phyloP scores from a whole-genome alignment of 2,888 invertebrate genomes.

The Xestia sexstrigata region DNA sequence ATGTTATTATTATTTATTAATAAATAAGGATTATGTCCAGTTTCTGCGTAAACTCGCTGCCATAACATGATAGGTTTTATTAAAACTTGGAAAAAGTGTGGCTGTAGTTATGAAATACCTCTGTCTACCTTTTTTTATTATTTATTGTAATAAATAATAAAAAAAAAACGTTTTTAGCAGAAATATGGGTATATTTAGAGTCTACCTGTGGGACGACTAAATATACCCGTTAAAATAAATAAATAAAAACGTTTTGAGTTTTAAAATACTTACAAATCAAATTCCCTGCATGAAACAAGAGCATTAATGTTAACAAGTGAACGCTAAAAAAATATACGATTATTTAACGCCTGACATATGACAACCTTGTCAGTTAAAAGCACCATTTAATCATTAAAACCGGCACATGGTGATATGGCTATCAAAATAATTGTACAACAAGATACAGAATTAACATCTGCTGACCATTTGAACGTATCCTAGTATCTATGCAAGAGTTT shows the following conservation, averaged over 20 bases:
- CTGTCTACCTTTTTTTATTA: no score
- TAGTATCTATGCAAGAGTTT: constrained; percentile 32
- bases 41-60: neutral
- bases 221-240: no score
- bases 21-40: neutral
- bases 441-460: constrained; percentile 39
- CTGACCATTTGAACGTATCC: neutral
- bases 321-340: neutral
- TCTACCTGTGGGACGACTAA: no score
- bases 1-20: no score
- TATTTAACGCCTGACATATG: constrained; percentile 10
- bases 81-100: no score
- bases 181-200: no score
- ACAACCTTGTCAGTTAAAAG: constrained; percentile 20
- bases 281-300: neutral
- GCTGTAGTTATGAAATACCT: neutral
- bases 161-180: no score
- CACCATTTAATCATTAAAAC: constrained; percentile 27
- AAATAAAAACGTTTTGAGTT: neutral
- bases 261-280: neutral
- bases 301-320: neutral
- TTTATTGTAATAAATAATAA: no score
- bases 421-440: constrained; percentile 31
- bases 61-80: neutral
- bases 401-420: constrained; percentile 24